A percentile compares a stretch with the other conserved stretches of the same genome.
phyloP scores from a whole-genome alignment of 53 echinoderm and acorn worm species.

The Zoroaster sp. region DNA sequence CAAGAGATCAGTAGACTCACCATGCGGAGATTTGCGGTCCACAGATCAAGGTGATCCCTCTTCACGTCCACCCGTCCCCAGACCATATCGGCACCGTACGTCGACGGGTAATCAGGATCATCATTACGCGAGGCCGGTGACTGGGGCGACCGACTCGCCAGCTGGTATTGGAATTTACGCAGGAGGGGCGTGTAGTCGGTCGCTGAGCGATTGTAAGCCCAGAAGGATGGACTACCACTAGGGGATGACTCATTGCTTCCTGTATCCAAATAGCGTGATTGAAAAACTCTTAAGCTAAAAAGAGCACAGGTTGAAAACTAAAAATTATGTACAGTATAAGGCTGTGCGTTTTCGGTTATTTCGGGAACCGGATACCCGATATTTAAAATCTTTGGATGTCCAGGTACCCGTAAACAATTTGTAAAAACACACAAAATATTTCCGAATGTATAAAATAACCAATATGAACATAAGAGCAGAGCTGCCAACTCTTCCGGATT shows the following conservation, averaged over 20 bases:
- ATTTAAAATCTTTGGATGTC: no score
- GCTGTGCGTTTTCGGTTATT: no score
- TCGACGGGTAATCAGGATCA: constrained; percentile 96
- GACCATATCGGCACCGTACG: constrained; percentile 76
- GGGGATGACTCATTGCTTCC: constrained; percentile 92
- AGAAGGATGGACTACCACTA: constrained; percentile 93
- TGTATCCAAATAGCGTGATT: neutral
- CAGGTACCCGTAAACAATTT: no score
- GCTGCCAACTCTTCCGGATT: no score
- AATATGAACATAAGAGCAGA: no score
- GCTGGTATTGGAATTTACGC: constrained; percentile 95
- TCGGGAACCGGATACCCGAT: no score
- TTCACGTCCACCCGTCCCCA: constrained; percentile 76
- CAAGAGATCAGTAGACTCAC: constrained; percentile 45
- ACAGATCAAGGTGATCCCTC: constrained; percentile 81
- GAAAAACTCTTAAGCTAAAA: neutral
- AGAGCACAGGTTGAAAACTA: neutral
- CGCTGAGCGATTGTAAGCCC: constrained; percentile 89
- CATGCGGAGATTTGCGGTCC: constrained; percentile 90
- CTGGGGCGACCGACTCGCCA: constrained; percentile 95
- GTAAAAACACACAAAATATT: no score
- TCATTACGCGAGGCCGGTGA: constrained; percentile 79
- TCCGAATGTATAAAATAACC: no score
- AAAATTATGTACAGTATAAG: no score
- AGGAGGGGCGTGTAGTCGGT: constrained; percentile 94